Evolutionary conservation across 2,797 vertebrate species (phyloP), one percentile per base, ranked within the genome.

Genomic region (Myiotriccus ornatus): DNA sequence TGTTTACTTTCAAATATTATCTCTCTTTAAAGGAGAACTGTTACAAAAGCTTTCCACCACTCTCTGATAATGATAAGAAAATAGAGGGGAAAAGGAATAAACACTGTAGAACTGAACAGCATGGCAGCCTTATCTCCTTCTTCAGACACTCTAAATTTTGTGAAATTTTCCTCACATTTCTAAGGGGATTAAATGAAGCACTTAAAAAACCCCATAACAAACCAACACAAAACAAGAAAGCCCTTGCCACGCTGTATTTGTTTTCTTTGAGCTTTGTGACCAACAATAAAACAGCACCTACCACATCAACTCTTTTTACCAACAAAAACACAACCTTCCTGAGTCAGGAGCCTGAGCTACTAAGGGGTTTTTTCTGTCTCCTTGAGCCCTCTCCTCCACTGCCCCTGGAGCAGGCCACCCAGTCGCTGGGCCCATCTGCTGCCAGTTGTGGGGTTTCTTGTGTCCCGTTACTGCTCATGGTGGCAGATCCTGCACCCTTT

Each of bases 61-160:
- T 84, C 53, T 74, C 88, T 71, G 74, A 67, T 73, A 83, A 69
- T 8, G 56, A 59, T 85, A 95, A 94, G 53, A 87, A 90, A 93
- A 76, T 24, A 80, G 49, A 74, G 13, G 14, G 41, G 35, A 0
- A 87, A 77, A 89, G 67, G 53, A 79, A 92, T 83, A 92, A 93
- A 94, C 56, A 69, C 22, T 20, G 20, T 22, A 74, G 44, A 77
- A 78, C 60, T 60, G 50, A 91, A 76, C 50, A 79, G 74, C 83
- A 34, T 17, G 56, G 86, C 79, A 44, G 24, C 49, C 77, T 90
- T 95, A 93, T 94, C 93, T 92, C 44, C 30, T 70, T 28, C 65
- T 78, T 95, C 88, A 92, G 57, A 85, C 53, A 73, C 34, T 87
- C 49, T 4, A 30, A 91, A 77, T 85, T 83, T 80, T 28, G 27